Conservation (phyloP, 2,797 vertebrate species). For the Melanotaenia pygmaea region DNA sequence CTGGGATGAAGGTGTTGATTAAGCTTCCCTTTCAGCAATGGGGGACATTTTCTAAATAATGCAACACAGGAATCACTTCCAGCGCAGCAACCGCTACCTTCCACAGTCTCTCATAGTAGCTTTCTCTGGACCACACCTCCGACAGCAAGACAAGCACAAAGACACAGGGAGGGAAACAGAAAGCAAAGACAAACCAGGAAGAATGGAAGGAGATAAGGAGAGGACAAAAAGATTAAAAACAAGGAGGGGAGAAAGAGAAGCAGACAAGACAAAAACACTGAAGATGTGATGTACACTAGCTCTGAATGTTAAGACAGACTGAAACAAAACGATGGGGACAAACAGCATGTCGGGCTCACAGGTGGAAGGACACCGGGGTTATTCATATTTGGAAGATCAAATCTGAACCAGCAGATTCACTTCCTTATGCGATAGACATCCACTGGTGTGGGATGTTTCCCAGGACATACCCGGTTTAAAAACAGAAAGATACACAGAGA, state of each 20-base stretch:
- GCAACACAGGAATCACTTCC: conserved; percentile 45
- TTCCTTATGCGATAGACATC: conserved; percentile 3
- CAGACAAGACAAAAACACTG: conserved; percentile 68
- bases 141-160: conserved; percentile 68
- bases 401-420: conserved; percentile 10
- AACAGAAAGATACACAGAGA: conserved; percentile 33
- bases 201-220: conserved; percentile 31
- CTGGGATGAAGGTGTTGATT: conserved; percentile 51
- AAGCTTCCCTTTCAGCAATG: conserved; percentile 29
- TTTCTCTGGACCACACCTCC: conserved; percentile 83
- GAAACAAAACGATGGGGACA: conserved; percentile 36
- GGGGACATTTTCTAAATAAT: conserved; percentile 23
- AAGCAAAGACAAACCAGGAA: conserved; percentile 42
- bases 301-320: conserved; percentile 39
- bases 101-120: conserved; percentile 81
- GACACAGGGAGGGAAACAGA: conserved; percentile 52
- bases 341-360: conserved; percentile 43
- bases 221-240: conserved; percentile 15
- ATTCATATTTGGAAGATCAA: conserved; percentile 10
- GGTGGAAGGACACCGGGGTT: conserved; percentile 4
- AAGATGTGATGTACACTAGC: conserved; percentile 50
- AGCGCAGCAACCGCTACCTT: conserved; percentile 77
- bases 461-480: conserved; percentile 40
- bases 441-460: conserved; percentile 15
- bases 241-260: conserved; percentile 50